Conservation (phyloP, 2,888 invertebrate genomes). For the Brachypterus glaber region DNA sequence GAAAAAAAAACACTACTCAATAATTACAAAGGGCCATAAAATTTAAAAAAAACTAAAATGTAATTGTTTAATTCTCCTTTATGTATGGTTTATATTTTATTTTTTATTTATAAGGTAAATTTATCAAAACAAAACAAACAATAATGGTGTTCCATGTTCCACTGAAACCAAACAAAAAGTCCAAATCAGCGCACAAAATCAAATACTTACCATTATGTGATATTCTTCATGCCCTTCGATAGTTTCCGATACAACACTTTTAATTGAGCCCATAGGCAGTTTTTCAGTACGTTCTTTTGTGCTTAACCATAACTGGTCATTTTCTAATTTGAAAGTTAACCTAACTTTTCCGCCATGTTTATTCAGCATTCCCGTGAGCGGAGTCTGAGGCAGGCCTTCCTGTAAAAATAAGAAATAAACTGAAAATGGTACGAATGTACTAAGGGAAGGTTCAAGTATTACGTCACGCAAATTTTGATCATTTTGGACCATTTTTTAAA, state of each 20-base stretch:
- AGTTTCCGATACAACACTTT: constrained; percentile 69
- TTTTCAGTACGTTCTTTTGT: constrained; percentile 90
- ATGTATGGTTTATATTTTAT: too few relatives aligned
- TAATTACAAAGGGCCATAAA: too few relatives aligned
- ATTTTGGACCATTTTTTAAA: too few relatives aligned
- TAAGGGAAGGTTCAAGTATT: too few relatives aligned
- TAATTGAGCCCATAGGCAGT: constrained; percentile 81
- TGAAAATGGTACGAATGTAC: too few relatives aligned
- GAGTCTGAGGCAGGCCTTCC: constrained; percentile 72
- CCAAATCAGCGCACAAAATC: not conserved
- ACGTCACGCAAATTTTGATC: too few relatives aligned
- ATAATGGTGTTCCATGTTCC: too few relatives aligned
- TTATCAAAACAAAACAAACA: too few relatives aligned
- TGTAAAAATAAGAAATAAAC: constrained; percentile 32
- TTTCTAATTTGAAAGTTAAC: constrained; percentile 83
- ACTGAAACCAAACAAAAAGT: not conserved
- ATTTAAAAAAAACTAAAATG: too few relatives aligned
- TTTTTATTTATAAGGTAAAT: too few relatives aligned
- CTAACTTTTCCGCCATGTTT: constrained; percentile 83
- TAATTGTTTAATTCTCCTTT: too few relatives aligned
- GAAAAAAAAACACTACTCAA: too few relatives aligned
- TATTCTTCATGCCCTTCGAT: constrained; percentile 85
- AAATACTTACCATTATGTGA: constrained; percentile 73
- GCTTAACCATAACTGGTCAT: constrained; percentile 84
- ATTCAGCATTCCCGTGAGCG: constrained; percentile 83